Conservation (phyloP, 2,888 invertebrate species). For the Caradrina kadenii region DNA sequence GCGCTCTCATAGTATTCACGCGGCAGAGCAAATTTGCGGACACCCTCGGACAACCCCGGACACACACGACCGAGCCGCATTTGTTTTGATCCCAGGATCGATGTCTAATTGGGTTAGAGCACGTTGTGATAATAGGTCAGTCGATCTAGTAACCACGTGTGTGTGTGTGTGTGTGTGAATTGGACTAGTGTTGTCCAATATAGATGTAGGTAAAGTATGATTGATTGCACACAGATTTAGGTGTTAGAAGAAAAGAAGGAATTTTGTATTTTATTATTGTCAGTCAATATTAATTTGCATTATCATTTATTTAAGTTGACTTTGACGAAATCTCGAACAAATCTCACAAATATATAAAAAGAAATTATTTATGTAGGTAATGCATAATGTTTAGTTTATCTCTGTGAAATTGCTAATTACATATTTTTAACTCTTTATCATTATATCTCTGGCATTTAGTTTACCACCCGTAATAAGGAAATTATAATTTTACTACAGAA, state of each 20-base stretch:
- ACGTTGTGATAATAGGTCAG: slow-evolving; percentile 57
- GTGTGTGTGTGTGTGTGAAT: slow-evolving; percentile 37
- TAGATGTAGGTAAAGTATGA: neutral
- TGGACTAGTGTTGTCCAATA: slow-evolving; percentile 27
- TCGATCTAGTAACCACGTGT: slow-evolving; percentile 23
- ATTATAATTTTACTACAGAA: slow-evolving; percentile 1
- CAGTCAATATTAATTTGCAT: neutral
- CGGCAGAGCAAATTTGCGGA: slow-evolving; percentile 63
- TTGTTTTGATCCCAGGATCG: slow-evolving; percentile 62
- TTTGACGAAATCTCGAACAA: neutral
- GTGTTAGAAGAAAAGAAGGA: neutral
- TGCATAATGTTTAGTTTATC: neutral
- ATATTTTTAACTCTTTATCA: neutral
- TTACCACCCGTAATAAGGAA: neutral
- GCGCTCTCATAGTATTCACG: slow-evolving; percentile 71
- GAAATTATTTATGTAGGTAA: neutral
- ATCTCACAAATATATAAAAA: neutral
- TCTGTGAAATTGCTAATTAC: neutral
- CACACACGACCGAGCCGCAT: slow-evolving; percentile 50
- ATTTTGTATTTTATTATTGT: neutral
- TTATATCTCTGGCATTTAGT: neutral
- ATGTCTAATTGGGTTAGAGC: slow-evolving; percentile 64
- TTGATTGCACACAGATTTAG: too few species aligned
- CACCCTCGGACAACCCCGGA: slow-evolving; percentile 40
- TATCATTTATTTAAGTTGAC: too few species aligned